These are phyloP conservation scores for Choloepus didactylus DNA, from an alignment of 2,797 vertebrate species.

Conservation along the genomic window DNA sequence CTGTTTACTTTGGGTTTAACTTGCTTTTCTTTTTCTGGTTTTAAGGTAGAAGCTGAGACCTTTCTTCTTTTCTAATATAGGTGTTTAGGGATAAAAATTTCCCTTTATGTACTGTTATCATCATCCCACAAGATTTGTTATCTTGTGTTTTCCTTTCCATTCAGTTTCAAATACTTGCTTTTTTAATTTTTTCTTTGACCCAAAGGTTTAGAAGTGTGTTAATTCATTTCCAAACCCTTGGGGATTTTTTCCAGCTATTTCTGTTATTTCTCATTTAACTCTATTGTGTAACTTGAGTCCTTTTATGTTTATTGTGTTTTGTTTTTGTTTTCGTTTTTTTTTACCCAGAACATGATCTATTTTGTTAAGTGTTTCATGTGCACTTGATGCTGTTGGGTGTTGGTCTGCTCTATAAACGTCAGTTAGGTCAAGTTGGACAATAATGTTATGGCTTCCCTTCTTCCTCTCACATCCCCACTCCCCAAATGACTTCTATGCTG, in stretches of 20 bases:
- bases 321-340: background rate
- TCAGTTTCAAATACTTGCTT: background rate
- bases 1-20: background rate
- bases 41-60: background rate
- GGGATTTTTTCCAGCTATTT: background rate
- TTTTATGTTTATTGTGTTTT: background rate
- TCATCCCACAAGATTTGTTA: background rate
- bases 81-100: background rate
- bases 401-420: background rate
- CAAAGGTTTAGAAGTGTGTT: background rate
- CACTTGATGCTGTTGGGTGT: background rate
- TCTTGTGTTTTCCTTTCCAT: conserved; percentile 1
- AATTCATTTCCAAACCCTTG: background rate
- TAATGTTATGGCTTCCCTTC: background rate
- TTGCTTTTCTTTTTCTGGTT: background rate
- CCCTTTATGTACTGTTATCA: background rate
- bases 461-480: background rate
- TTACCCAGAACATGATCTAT: background rate
- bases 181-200: background rate
- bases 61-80: background rate
- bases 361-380: background rate
- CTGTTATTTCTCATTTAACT: background rate
- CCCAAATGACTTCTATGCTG: background rate
- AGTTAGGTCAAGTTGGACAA: background rate
- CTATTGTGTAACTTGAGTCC: background rate